Conservation (phyloP, 2,797 vertebrate genomes). For the Centropyge bicolor region DNA sequence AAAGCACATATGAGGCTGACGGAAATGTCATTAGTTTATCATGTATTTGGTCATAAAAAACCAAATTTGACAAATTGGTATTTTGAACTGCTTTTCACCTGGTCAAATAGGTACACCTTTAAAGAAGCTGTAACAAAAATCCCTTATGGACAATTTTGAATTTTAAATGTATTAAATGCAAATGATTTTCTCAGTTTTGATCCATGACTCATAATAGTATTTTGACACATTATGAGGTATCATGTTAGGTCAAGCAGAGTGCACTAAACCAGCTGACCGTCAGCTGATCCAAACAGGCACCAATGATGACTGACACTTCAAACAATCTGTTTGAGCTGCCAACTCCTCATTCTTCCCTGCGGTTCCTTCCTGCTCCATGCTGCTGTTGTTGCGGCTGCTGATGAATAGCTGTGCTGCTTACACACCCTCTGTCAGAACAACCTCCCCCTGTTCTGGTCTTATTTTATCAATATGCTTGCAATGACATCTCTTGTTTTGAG, state of each 20-base stretch:
- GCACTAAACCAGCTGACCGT: constrained; percentile 43
- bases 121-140: neutral
- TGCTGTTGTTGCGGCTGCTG: constrained; percentile 21
- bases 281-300: constrained; percentile 57
- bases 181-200: neutral
- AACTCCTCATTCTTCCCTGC: constrained; percentile 38
- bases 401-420: constrained; percentile 27
- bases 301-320: constrained; percentile 52
- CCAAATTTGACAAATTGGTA: too few species aligned
- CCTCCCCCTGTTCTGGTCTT: neutral
- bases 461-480: constrained; percentile 15
- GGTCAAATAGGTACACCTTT: too few species aligned
- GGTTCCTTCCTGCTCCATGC: constrained; percentile 43
- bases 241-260: constrained; percentile 47
- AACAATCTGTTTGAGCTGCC: constrained; percentile 40
- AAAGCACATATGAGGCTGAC: neutral
- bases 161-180: neutral
- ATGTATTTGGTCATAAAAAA: neutral
- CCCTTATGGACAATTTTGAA: neutral
- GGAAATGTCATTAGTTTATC: neutral
- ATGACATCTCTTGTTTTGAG: constrained; percentile 22
- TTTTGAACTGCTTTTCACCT: too few species aligned
- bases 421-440: neutral
- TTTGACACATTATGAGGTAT: constrained; percentile 45
- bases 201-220: constrained; percentile 9